phyloP scores from a whole-genome alignment of 2,113 vertebrate genomes.

The Raphicerus campestris region DNA sequence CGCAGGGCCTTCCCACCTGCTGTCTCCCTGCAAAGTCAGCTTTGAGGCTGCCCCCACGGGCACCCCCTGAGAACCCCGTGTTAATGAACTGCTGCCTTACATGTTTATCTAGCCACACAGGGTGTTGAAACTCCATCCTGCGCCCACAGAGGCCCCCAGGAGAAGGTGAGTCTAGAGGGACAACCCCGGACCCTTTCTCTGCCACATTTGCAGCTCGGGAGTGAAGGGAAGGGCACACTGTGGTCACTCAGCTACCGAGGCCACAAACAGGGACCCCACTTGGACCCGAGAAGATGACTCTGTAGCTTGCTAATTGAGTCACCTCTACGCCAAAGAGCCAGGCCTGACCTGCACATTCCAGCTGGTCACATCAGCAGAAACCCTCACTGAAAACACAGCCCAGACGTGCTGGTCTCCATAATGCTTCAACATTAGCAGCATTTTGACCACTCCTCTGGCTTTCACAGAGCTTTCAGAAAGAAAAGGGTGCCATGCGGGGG shows the following conservation, averaged over 20 bases:
- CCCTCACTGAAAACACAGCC: neutral
- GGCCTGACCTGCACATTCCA: neutral
- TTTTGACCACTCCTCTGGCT: neutral
- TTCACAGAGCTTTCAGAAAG: conserved; percentile 46
- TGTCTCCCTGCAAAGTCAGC: neutral
- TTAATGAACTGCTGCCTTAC: neutral
- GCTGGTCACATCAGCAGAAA: neutral
- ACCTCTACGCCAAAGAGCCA: neutral
- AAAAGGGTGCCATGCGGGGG: conserved; percentile 35
- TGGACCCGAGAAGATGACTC: neutral
- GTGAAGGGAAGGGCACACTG: accelerated
- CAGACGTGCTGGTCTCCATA: accelerated
- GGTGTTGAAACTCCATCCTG: neutral
- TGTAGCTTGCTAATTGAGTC: neutral
- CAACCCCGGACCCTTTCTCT: neutral
- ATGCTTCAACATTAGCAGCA: accelerated
- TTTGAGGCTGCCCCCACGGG: neutral
- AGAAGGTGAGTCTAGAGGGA: neutral
- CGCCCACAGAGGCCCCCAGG: too few species aligned
- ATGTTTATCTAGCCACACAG: neutral
- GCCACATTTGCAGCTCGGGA: neutral
- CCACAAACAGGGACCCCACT: accelerated
- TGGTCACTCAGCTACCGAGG: neutral
- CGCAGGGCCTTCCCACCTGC: accelerated
- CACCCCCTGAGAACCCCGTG: accelerated